phyloP scores from a whole-genome alignment of 1,140 invertebrate species.

The Lordiphosa stackelbergi region DNA sequence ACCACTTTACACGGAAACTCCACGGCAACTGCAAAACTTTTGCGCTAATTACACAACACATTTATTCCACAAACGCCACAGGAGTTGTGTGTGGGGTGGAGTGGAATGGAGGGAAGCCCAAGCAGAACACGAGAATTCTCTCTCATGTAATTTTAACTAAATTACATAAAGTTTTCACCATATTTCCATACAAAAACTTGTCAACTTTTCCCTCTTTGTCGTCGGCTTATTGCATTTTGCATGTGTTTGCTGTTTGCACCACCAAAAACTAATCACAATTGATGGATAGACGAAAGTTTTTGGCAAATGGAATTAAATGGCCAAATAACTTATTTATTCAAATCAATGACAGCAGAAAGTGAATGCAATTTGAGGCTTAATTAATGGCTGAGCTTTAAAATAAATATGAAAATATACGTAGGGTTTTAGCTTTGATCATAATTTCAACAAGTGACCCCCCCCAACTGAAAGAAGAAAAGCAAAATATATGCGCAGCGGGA shows the following conservation, averaged over 20 bases:
- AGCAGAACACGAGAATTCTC: background rate
- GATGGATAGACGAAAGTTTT: background rate
- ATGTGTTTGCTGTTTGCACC: background rate
- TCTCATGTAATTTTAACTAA: conserved; percentile 29
- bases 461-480: conserved; percentile 22
- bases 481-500: conserved; percentile 11
- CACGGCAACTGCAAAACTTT: conserved; percentile 34
- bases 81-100: background rate
- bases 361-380: too few species aligned
- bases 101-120: background rate
- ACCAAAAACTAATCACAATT: conserved; percentile 5
- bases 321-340: background rate
- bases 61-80: conserved; percentile 17
- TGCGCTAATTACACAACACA: conserved; percentile 49
- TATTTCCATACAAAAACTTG: conserved; percentile 25
- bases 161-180: conserved; percentile 46
- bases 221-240: too few species aligned
- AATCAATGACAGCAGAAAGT: too few species aligned
- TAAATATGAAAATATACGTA: too few species aligned
- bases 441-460: conserved; percentile 37
- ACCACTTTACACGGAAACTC: conserved; percentile 18
- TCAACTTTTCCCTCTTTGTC: conserved; percentile 11
- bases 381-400: too few species aligned
- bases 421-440: conserved; percentile 28
- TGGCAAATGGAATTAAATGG: conserved; percentile 5